Base-by-base conservation (phyloP, 1,140 invertebrate species). In the Ceratosolen solmsi region DNA sequence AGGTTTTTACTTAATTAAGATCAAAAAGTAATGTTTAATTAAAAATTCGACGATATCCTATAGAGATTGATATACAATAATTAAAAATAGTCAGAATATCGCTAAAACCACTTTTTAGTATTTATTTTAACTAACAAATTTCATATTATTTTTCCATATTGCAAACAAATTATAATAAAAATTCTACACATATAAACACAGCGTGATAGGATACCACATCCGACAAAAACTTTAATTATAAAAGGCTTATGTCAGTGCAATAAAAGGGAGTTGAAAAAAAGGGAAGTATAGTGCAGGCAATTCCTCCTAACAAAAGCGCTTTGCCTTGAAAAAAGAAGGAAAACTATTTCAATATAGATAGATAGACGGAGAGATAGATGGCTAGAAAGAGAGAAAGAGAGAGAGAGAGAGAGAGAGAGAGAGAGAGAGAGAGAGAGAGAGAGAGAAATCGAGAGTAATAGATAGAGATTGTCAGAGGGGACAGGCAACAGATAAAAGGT, bases 381-480 rank as follows among this genome's bases (percentile, higher is more conserved):
- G 22, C 36, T 0, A 17, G 4, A 49, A 2, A 49, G 36, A 76
- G 58, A 60, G 70, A 17, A 60, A 72, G 79, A 78, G 51, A 30
- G 51, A 58, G 51, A 68, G 51, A 38, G 76, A 60, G 49, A 82
- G 83, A 76, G 84, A 73, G 82, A 36, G 54, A 51, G 83, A 81
- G 82, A 13, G n/a, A 11, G 8, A 7, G 25, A 17, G 22, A 33
- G 51, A 22, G 15, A 54, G n/a, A n/a, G n/a, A n/a, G n/a, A n/a
- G n/a, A n/a, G n/a, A n/a, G n/a, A n/a, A n/a, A n/a, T n/a, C n/a
- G n/a, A n/a, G n/a, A n/a, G n/a, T n/a, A n/a, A n/a, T n/a, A n/a
- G n/a, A n/a, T n/a, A n/a, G n/a, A n/a, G n/a, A n/a, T n/a, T n/a
- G n/a, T n/a, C n/a, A n/a, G n/a, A n/a, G n/a, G n/a, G n/a, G n/a